Percentiles rank a stretch among this genome's conserved stretches.
Evolutionary conservation across 2,113 vertebrate species (phyloP).

Genomic region (Motacilla tschutschensis): DNA sequence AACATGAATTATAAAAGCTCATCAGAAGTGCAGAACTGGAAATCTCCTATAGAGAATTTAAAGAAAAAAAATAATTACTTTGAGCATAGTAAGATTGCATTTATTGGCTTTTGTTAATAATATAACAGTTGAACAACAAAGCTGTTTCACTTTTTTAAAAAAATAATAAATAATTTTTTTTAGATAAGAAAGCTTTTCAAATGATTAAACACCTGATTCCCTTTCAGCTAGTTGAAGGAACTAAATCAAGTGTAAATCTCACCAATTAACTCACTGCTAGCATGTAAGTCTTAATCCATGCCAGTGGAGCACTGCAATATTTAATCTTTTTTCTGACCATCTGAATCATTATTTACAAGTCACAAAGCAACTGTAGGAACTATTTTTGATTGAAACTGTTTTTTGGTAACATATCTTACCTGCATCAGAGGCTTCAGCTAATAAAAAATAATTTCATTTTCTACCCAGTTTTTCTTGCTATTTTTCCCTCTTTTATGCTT

Average conservation of each 20-base stretch:
- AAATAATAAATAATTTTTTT: neutral
- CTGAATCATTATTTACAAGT: constrained; percentile 23
- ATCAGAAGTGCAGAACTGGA: neutral
- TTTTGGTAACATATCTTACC: neutral
- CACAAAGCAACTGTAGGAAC: neutral
- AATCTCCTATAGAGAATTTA: neutral
- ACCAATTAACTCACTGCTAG: neutral
- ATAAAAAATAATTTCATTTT: neutral
- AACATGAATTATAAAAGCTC: neutral
- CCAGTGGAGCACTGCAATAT: neutral
- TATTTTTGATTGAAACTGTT: neutral
- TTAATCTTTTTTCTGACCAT: neutral
- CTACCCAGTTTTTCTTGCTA: neutral
- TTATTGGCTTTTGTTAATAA: neutral
- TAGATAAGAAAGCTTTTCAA: neutral
- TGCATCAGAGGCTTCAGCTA: neutral
- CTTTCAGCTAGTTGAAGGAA: neutral
- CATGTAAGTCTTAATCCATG: neutral
- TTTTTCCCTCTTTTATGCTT: neutral
- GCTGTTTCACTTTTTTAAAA: neutral
- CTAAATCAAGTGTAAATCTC: neutral
- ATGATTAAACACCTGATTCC: neutral
- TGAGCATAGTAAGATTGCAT: neutral
- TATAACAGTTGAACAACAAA: neutral
- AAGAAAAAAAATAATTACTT: neutral